A percentile compares a stretch with the other conserved stretches of the same genome.
Evolutionary conservation across 2,113 vertebrate species (phyloP).

Genomic region (Chaenocephalus aceratus): DNA sequence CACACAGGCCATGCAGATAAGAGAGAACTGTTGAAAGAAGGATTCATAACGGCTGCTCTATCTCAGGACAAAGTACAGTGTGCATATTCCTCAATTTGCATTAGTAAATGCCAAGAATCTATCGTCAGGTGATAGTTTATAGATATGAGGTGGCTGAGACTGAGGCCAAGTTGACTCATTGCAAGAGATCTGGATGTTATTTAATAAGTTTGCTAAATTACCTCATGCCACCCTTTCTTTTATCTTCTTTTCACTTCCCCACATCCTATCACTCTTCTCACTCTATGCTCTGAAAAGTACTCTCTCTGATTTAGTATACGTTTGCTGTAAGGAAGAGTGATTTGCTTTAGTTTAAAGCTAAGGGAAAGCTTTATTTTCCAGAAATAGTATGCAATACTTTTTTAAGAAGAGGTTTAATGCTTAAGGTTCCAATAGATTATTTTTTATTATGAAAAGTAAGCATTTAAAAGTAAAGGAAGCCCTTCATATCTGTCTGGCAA

Average conservation of each 20-base stretch:
- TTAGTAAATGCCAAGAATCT: conserved; percentile 51
- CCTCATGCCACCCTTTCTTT: conserved; percentile 17
- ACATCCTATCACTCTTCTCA: background rate
- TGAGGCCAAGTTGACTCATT: conserved; percentile 39
- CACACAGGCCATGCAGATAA: conserved; percentile 28
- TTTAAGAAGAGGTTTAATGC: background rate
- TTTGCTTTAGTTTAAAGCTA: background rate
- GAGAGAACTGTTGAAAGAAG: conserved; percentile 5
- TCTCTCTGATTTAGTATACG: conserved; percentile 13
- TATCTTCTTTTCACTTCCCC: conserved; percentile 30
- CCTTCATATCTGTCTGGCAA: too few relatives aligned
- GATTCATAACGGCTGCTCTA: conserved; percentile 2
- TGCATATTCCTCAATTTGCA: conserved; percentile 21
- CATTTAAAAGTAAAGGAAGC: too few relatives aligned
- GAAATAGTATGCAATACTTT: background rate
- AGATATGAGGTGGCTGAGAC: conserved; percentile 39
- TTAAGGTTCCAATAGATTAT: too few relatives aligned
- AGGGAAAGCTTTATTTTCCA: background rate
- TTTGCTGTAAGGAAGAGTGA: conserved; percentile 1
- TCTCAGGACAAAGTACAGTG: background rate
- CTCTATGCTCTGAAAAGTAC: conserved; percentile 23
- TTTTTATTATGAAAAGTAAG: too few relatives aligned
- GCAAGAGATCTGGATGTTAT: conserved; percentile 38
- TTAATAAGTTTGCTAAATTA: conserved; percentile 37
- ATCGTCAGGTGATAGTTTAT: conserved; percentile 41